Percentiles rank a stretch among this genome's conserved stretches.
phyloP scores from a whole-genome alignment of 1,140 invertebrate genomes.

The Lucilia sericata region DNA sequence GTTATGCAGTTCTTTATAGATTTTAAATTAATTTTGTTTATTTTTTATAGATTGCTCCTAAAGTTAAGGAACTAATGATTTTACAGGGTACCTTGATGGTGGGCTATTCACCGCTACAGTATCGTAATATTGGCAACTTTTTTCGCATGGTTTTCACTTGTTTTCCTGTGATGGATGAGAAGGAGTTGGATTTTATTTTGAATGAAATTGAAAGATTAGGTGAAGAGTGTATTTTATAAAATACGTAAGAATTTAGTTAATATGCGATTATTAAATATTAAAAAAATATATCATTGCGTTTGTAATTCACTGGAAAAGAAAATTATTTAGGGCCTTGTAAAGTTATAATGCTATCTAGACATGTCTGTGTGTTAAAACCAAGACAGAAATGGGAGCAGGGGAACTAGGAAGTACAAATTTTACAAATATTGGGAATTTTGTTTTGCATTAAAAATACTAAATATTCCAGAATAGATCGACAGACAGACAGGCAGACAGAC shows the following conservation, averaged over 20 bases:
- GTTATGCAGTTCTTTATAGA: background rate
- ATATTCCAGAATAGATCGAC: too few species aligned
- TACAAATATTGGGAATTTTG: too few species aligned
- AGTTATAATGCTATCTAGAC: too few species aligned
- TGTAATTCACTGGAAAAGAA: too few species aligned
- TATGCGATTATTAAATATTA: too few species aligned
- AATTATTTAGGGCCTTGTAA: too few species aligned
- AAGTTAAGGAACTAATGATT: slow-evolving; percentile 86
- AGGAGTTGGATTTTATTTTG: slow-evolving; percentile 59
- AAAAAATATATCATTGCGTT: too few species aligned
- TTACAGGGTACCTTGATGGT: slow-evolving; percentile 85
- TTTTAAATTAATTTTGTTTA: background rate
- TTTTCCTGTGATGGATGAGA: slow-evolving; percentile 72
- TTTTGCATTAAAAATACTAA: too few species aligned
- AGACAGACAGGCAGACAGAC: too few species aligned
- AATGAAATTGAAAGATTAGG: slow-evolving; percentile 63
- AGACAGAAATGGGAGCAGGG: too few species aligned
- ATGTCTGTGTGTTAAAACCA: too few species aligned
- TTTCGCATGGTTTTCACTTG: slow-evolving; percentile 89
- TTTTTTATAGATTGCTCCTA: slow-evolving; percentile 78
- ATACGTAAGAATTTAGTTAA: background rate
- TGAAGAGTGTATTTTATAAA: slow-evolving; percentile 48
- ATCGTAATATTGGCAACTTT: slow-evolving; percentile 81
- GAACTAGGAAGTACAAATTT: too few species aligned
- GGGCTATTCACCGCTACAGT: slow-evolving; percentile 82